Base-by-base conservation (phyloP, 2,888 invertebrate species). In the Polydrusus pterygomalis region DNA sequence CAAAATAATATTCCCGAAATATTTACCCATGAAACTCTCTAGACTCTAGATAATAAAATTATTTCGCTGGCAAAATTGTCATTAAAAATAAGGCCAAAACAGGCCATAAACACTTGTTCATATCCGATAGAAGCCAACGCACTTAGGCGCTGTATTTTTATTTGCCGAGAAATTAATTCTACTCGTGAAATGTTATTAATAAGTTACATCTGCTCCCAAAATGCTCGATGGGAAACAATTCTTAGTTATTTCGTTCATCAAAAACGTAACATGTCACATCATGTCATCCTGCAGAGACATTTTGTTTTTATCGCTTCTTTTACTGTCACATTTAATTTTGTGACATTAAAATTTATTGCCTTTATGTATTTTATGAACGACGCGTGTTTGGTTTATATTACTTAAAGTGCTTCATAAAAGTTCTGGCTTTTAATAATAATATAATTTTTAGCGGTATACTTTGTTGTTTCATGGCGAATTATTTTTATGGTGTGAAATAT, bases 261-360 rank as follows among this genome's bases (percentile, higher is more conserved):
- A 43, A 60, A 49, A 70, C 54, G 69, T 68, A 70, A 70, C 64
- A 76, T 68, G 63, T 68, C 62, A 68, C 71, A 56, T 63, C 71
- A 71, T 71, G 72, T 72, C 75, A 76, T 76, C 75, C 72, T 76
- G 75, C 71, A 63, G 65, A 56, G 67, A 43, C 75, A 71, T 76
- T 75, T 72, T 62, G 71, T 76, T 77, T 77, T 73, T 77, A 77
- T 77, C 56, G 65, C 72, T 68, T 56, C 73, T 77, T 76, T 76
- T 77, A 69, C 70, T 77, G 76, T 73, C 76, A 72, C 73, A 77
- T 72, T 77, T 77, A 72, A 77, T 77, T 77, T 72, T 68, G 73
- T 69, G 73, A 70, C 73, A 73, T 77, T 77, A 77, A 73, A 73
- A 77, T 77, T 77, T 77, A 77, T 77, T 69, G 73, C 70, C 69